Conservation (phyloP, 2,113 vertebrate species). For the Muntiacus reevesi region DNA sequence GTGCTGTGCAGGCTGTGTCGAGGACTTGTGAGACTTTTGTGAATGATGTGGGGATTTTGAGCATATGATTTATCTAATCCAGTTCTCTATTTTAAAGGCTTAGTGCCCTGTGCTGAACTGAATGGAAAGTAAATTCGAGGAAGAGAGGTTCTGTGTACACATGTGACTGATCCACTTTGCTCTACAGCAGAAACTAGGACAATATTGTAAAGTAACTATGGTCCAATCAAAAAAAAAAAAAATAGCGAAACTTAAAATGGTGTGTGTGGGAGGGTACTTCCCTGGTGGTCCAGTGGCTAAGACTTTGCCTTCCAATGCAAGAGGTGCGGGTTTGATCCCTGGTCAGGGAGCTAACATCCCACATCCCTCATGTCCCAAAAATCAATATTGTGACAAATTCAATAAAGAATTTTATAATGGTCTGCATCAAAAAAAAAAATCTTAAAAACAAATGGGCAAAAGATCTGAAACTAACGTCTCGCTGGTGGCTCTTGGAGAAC, state of each 20-base stretch:
- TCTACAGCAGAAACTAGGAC: neutral
- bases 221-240: neutral
- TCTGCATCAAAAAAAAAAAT: neutral
- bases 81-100: neutral
- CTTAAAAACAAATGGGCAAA: neutral
- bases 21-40: neutral
- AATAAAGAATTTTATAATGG: neutral
- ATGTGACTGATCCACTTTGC: neutral
- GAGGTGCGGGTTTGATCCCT: neutral
- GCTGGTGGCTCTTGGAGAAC: neutral
- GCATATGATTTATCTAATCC: neutral
- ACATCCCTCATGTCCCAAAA: neutral
- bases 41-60: neutral
- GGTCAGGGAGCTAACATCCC: neutral
- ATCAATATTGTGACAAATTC: neutral
- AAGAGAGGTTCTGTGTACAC: neutral
- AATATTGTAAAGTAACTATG: neutral
- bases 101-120: neutral
- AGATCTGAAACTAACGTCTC: neutral
- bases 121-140: neutral
- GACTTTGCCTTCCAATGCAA: neutral
- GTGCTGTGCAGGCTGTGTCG: rapidly evolving
- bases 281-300: neutral
- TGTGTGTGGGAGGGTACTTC: neutral
- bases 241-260: neutral